Conservation (phyloP, 1,140 invertebrate species). For the Drosophila kepulauana region DNA sequence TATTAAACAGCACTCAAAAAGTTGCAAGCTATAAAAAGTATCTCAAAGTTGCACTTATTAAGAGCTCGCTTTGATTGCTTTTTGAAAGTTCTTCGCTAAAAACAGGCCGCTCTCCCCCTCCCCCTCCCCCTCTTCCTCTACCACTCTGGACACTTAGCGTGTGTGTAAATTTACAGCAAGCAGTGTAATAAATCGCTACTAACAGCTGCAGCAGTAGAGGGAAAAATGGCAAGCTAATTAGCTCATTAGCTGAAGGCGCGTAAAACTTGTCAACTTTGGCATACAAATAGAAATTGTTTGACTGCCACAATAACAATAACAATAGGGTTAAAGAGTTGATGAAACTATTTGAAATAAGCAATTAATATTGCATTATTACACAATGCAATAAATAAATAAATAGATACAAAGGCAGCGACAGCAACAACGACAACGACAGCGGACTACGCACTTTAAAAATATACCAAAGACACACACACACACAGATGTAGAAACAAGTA, state of each 20-base stretch:
- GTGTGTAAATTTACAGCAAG: conserved; percentile 16
- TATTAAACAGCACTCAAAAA: not conserved
- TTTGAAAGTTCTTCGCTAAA: not conserved
- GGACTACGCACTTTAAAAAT: conserved; percentile 27
- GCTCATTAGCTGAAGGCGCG: conserved; percentile 32
- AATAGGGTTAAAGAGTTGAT: conserved; percentile 11
- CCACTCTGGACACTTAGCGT: not conserved
- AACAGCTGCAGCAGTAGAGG: conserved; percentile 10
- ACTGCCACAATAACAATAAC: not conserved
- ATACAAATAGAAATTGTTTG: conserved; percentile 33
- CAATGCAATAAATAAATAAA: conserved; percentile 53
- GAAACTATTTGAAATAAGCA: conserved; percentile 51
- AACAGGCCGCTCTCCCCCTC: not conserved
- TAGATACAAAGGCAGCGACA: conserved; percentile 32
- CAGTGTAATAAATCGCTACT: conserved; percentile 33
- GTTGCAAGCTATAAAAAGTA: not conserved
- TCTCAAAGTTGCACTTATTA: not conserved
- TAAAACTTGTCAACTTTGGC: conserved; percentile 30
- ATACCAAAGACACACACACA: conserved; percentile 23
- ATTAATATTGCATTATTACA: conserved; percentile 68
- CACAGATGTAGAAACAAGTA: not conserved
- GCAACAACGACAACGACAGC: not conserved
- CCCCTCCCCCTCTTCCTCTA: not conserved
- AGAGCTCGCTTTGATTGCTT: not conserved
- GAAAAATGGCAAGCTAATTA: conserved; percentile 35